A percentile compares a stretch with the other conserved stretches of the same genome.
phyloP scores from a whole-genome alignment of 2,797 vertebrate genomes.

The Oophaga sylvatica region DNA sequence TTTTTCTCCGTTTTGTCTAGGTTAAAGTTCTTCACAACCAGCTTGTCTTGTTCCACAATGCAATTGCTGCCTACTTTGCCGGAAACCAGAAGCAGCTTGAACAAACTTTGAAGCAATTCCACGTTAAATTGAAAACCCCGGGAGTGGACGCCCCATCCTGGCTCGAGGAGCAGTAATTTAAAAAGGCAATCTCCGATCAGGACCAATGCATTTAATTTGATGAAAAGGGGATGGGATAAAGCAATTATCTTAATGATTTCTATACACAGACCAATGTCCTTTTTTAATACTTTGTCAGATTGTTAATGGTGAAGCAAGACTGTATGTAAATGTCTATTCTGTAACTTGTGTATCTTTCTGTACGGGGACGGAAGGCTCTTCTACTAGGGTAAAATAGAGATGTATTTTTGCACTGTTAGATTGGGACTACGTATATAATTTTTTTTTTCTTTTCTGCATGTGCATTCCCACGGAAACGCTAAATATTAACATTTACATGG shows the following conservation, averaged over 20 bases:
- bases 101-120: constrained; percentile 97
- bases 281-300: constrained; percentile 71
- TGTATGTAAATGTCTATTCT: constrained; percentile 72
- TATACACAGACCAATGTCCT: constrained; percentile 73
- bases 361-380: constrained; percentile 68
- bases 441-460: background rate
- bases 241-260: constrained; percentile 69
- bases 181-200: constrained; percentile 63
- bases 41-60: constrained; percentile 96
- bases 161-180: constrained; percentile 91
- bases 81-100: constrained; percentile 98
- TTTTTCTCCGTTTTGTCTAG: constrained; percentile 70
- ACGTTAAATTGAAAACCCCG: constrained; percentile 99
- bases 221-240: constrained; percentile 63
- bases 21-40: constrained; percentile 98
- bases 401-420: constrained; percentile 76
- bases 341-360: constrained; percentile 76
- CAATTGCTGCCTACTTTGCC: constrained; percentile 94
- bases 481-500: background rate
- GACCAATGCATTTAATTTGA: constrained; percentile 65
- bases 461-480: background rate
- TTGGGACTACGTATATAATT: background rate
- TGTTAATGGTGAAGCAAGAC: constrained; percentile 64
- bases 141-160: constrained; percentile 92
- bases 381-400: constrained; percentile 72